Evolutionary conservation across 2,113 vertebrate species (phyloP), one percentile per base, ranked within the genome.

Genomic region (Empidonax traillii): DNA sequence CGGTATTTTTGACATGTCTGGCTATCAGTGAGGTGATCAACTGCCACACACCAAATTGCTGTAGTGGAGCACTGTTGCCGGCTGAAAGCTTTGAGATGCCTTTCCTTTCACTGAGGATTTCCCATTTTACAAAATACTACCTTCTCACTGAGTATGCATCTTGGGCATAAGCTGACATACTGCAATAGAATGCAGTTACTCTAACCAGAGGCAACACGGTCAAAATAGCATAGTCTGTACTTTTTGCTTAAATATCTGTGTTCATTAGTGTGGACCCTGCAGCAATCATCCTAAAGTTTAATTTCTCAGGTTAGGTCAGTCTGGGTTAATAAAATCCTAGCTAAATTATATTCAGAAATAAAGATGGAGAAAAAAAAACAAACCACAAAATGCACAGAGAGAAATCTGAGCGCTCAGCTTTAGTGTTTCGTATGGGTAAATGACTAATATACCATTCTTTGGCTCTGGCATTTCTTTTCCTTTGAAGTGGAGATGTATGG

Each of bases 301-400:
- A 23, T 74, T 89, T 90, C 58, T 85, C 33, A 37, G 19, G 41
- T 77, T n/a, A 71, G 20, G 46, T 73, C 43, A 77, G 23, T 72
- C 22, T 73, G 21, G 0, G 4, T 73, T 79, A 69, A 37, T 74
- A 71, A 80, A 71, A 80, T 21, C 30, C 71, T 72, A 83, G 14
- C 21, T 63, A 66, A 62, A 62, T 76, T 73, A 47, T 31, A 51
- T 25, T 58, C 43, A 68, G 43, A 94, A 91, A 67, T 71, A 68
- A 78, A 52, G 10, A 87, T 7, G 33, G n/a, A 58, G 31, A 53
- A 14, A 27, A 44, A 56, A 62, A 43, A 25, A 30, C 12, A 14
- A 2, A 24, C 0, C 35, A 35, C 35, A 35, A 41, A 41, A 41
- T 41, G 21, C 3, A 24, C 3, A 28, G 0, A 39, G 6, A 76